Evolutionary conservation across 2,797 vertebrate species (phyloP), one percentile per base, ranked within the genome.

Genomic region (Ctenopoma multispine): DNA sequence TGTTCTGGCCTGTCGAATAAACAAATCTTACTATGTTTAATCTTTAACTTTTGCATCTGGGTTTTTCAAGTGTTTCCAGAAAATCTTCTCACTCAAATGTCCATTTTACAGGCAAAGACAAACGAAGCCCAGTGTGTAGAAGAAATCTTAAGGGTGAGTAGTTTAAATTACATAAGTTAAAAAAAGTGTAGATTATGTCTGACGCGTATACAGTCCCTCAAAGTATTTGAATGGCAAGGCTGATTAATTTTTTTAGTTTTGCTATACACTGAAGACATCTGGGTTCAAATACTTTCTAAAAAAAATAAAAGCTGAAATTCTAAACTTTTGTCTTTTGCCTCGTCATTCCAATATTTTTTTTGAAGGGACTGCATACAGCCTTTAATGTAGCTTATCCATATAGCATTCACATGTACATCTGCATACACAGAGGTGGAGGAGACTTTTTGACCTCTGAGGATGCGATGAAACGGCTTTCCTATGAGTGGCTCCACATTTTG

Each of bases 111-210:
- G 94, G 92, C 93, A 1, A 94, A 89, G 76, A 83, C 95, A 75
- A 94, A 91, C 95, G 96, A 98, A 86, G 92, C 80, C 48, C 94
- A 94, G 51, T 95, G 95, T 80, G 96, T 98, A 38, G 95, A 98
- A 87, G 96, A 97, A 71, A 98, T 99, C 85, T 89, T 99, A 82
- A 96, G 93, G 95, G 98, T 99, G 87, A 94, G 95, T 34, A 65
- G 2, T 49, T 54, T 20, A 7, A 14, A 7, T 58, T 31, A 9
- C 31, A 34, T 34, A 8, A 34, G 31, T 29, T 4, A 29, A 29
- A 29, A 29, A 29, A 29, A 5, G 27, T 34, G 8, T 34, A 34
- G 31, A 34, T 34, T 34, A 9, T 8, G 31, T 2, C 31, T 34
- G 31, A 9, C 31, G 9, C 31, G 1, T 8, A 9, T 9, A 34